Evolutionary conservation across 1,140 invertebrate species (phyloP).

Genomic region (Mamestra configurata): DNA sequence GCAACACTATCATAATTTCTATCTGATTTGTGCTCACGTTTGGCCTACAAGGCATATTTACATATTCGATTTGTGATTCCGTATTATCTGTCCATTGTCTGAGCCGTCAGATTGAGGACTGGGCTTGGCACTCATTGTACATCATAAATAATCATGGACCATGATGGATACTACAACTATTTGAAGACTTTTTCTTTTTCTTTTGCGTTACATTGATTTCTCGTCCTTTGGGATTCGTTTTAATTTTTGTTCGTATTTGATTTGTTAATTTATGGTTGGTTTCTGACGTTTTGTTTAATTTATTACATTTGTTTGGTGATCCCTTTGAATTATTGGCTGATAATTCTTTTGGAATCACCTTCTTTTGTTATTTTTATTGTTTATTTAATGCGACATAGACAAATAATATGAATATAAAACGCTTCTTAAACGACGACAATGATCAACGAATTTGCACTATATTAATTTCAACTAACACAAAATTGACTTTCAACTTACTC

Average conservation of each 20-base stretch:
- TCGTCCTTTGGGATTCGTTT: neutral
- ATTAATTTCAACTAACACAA: too few species aligned
- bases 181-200: slow-evolving; percentile 37
- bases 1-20: neutral
- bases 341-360: slow-evolving; percentile 72
- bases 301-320: slow-evolving; percentile 55
- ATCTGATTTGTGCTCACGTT: neutral
- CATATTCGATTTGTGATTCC: slow-evolving; percentile 40
- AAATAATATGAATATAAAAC: neutral
- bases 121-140: slow-evolving; percentile 33
- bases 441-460: too few species aligned
- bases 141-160: slow-evolving; percentile 42
- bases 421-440: too few species aligned
- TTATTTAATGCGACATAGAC: neutral
- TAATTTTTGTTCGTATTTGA: neutral
- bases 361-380: neutral
- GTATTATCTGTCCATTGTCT: slow-evolving; percentile 32
- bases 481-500: too few species aligned
- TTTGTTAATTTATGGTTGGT: too few species aligned
- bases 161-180: slow-evolving; percentile 31
- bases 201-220: slow-evolving; percentile 37
- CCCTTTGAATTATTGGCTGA: slow-evolving; percentile 77
- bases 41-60: slow-evolving; percentile 19
- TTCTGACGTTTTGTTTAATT: neutral
- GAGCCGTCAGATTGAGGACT: neutral